phyloP scores from a whole-genome alignment of 2,113 vertebrate genomes.

The Triplophysa tibetana region DNA sequence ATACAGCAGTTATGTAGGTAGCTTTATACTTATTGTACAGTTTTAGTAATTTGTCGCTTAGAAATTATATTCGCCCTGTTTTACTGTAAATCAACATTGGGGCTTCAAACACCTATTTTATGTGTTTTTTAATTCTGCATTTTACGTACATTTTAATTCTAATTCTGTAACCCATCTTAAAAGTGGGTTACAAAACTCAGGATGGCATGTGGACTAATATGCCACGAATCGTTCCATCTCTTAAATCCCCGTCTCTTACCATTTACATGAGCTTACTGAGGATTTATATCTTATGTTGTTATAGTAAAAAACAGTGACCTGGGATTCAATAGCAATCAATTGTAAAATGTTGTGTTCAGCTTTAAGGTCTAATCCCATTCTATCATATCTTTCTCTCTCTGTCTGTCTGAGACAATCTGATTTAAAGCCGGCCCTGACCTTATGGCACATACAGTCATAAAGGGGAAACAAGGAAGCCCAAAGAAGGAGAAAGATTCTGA shows the following conservation, averaged over 20 bases:
- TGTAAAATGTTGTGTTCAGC: constrained; percentile 30
- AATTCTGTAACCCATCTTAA: neutral
- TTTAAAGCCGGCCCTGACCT: constrained; percentile 33
- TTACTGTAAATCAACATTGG: neutral
- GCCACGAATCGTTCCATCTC: neutral
- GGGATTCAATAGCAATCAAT: constrained; percentile 30
- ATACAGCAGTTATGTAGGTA: too few species aligned
- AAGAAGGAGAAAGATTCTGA: constrained; percentile 37
- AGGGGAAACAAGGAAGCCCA: neutral
- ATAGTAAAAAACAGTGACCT: constrained; percentile 14
- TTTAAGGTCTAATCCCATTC: constrained; percentile 44
- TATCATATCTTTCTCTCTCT: constrained; percentile 11
- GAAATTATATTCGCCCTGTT: too few species aligned
- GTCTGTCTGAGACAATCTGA: constrained; percentile 37
- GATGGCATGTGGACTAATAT: neutral
- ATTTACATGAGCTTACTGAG: constrained; percentile 17
- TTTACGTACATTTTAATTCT: neutral
- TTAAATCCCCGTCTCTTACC: constrained; percentile 16
- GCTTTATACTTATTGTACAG: too few species aligned
- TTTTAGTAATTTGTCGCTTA: too few species aligned
- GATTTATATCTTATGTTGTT: constrained; percentile 14
- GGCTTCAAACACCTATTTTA: neutral
- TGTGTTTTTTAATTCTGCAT: too few species aligned
- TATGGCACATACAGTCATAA: neutral
- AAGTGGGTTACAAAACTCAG: neutral